Percentiles rank a stretch among this genome's conserved stretches.
Evolutionary conservation across 1,140 invertebrate species (phyloP).

Genomic region (Dolichoris vasculosae): DNA sequence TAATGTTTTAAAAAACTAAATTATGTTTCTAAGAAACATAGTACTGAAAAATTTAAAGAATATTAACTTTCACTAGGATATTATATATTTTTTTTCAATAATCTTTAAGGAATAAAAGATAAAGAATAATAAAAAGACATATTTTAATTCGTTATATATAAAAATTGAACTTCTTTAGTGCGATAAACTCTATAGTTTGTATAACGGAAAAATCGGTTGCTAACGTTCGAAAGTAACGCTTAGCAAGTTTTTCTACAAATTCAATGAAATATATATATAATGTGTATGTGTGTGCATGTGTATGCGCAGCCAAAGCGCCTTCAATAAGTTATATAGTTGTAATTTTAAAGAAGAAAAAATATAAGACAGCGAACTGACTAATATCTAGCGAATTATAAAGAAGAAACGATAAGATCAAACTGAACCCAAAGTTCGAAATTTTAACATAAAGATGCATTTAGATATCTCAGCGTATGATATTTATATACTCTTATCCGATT

Average conservation of each 20-base stretch:
- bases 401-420: not conserved
- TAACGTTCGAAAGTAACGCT: conserved; percentile 22
- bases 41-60: too few species aligned
- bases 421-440: conserved; percentile 31
- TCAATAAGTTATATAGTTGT: conserved; percentile 19
- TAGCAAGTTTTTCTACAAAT: conserved; percentile 34
- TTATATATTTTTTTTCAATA: too few species aligned
- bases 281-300: not conserved
- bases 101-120: not conserved
- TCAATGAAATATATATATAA: not conserved
- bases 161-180: conserved; percentile 39
- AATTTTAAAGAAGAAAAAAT: conserved; percentile 30
- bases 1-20: too few species aligned
- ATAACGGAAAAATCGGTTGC: conserved; percentile 12
- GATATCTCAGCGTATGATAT: conserved; percentile 8
- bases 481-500: conserved; percentile 22
- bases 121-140: not conserved
- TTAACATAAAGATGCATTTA: conserved; percentile 33
- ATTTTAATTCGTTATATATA: not conserved
- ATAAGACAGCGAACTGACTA: conserved; percentile 33
- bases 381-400: conserved; percentile 24
- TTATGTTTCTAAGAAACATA: too few species aligned
- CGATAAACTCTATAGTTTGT: conserved; percentile 29
- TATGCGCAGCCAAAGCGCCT: conserved; percentile 13
- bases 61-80: too few species aligned